Conservation (phyloP, 2,888 invertebrate genomes). For the Xestia rhomboidea region DNA sequence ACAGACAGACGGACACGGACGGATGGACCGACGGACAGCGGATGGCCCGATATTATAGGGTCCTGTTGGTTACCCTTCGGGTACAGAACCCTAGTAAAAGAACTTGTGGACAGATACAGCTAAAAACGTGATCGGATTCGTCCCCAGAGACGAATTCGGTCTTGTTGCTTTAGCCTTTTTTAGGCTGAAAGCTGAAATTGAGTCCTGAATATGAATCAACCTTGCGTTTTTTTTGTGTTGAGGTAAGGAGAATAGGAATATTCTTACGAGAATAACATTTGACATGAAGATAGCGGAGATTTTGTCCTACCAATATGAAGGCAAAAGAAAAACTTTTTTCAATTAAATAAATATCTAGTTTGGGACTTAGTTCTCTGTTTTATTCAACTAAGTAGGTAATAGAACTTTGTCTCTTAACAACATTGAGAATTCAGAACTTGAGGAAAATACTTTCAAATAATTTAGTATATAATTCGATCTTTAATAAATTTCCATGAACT, state of each 20-base stretch:
- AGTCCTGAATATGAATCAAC: slow-evolving; percentile 36
- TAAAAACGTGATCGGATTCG: slow-evolving; percentile 16
- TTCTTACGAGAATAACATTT: background rate
- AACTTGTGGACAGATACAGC: slow-evolving; percentile 13
- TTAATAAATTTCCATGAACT: background rate
- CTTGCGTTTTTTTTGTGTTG: background rate
- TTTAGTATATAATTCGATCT: background rate
- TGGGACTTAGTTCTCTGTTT: background rate
- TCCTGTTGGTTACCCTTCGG: too few relatives aligned
- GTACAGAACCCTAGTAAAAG: slow-evolving; percentile 3
- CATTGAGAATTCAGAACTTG: background rate
- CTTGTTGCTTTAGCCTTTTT: slow-evolving; percentile 33
- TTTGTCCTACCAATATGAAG: background rate
- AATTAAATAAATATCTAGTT: background rate
- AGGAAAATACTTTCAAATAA: background rate
- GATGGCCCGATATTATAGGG: too few relatives aligned
- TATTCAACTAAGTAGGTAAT: background rate
- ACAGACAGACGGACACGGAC: too few relatives aligned
- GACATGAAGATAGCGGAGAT: background rate
- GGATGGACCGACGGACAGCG: too few relatives aligned
- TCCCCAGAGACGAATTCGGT: slow-evolving; percentile 16
- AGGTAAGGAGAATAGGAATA: background rate
- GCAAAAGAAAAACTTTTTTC: background rate
- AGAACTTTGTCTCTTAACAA: background rate
- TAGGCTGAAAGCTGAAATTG: slow-evolving; percentile 10